phyloP scores from a whole-genome alignment of 2,113 vertebrate species.

The Dendrocopos noguchii region DNA sequence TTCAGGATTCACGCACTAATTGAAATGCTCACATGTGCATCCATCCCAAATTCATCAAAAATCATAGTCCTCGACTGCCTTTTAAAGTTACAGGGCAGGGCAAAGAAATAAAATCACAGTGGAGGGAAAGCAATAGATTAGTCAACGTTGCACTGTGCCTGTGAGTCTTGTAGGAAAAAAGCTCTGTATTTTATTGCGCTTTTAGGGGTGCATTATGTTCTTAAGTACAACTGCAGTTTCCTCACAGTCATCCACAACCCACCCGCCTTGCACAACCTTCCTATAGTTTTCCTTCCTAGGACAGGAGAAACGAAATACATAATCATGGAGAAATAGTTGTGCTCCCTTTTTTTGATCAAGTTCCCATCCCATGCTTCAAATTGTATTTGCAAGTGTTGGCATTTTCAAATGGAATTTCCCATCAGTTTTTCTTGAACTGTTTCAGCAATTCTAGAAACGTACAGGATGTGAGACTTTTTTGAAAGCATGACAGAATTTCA shows the following conservation, averaged over 20 bases:
- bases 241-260: not conserved
- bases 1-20: not conserved
- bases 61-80: not conserved
- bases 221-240: not conserved
- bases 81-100: not conserved
- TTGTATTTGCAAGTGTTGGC: not conserved
- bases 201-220: not conserved
- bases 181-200: not conserved
- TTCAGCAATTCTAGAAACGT: slow-evolving; percentile 15
- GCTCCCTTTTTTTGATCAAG: not conserved
- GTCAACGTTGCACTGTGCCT: not conserved
- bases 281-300: not conserved
- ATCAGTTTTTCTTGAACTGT: slow-evolving; percentile 4
- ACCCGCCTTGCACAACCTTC: fast-evolving
- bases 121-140: not conserved
- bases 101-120: not conserved
- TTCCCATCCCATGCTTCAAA: not conserved
- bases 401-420: slow-evolving; percentile 51
- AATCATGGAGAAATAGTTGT: not conserved
- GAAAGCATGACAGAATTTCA: slow-evolving; percentile 24
- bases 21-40: not conserved
- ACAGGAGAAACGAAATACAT: not conserved
- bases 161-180: not conserved
- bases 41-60: not conserved
- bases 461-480: not conserved